A percentile compares a stretch with the other conserved stretches of the same genome.
phyloP scores from a whole-genome alignment of 1,140 invertebrate genomes.

The Drosophila setifemur region DNA sequence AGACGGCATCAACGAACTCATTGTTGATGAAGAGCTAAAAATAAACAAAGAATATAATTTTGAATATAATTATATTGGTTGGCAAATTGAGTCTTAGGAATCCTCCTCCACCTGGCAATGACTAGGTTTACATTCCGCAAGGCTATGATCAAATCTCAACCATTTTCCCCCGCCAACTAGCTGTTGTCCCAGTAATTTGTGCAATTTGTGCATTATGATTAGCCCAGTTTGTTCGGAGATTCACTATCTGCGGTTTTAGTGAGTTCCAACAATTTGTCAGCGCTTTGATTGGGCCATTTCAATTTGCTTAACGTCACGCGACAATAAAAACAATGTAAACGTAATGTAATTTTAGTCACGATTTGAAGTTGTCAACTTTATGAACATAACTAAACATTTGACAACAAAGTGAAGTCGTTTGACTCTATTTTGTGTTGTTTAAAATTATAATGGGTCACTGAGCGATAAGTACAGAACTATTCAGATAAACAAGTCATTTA shows the following conservation, averaged over 20 bases:
- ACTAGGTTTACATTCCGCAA: conserved; percentile 15
- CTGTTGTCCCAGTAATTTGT: conserved; percentile 21
- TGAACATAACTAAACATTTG: conserved; percentile 7
- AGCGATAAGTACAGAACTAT: neutral
- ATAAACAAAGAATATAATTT: neutral
- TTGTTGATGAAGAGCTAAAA: conserved; percentile 96
- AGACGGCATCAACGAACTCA: conserved; percentile 92
- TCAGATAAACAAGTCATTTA: neutral
- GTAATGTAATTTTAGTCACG: conserved; percentile 7
- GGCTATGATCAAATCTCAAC: neutral
- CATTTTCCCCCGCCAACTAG: neutral
- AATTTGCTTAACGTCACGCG: conserved; percentile 34
- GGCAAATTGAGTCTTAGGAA: too few relatives aligned
- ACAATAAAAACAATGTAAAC: conserved; percentile 25
- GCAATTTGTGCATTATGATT: conserved; percentile 2
- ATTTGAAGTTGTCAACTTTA: neutral
- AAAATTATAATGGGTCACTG: conserved; percentile 11
- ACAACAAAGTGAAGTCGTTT: conserved; percentile 13
- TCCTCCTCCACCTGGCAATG: conserved; percentile 7
- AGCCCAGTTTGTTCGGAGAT: conserved; percentile 11
- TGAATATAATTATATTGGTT: neutral
- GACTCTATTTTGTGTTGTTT: neutral
- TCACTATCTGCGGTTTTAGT: too few relatives aligned
- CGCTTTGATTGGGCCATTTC: conserved; percentile 8
- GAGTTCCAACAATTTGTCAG: conserved; percentile 41